Evolutionary conservation across 2,113 vertebrate genomes (phyloP).

Genomic region (Corythornis madagascariensis): DNA sequence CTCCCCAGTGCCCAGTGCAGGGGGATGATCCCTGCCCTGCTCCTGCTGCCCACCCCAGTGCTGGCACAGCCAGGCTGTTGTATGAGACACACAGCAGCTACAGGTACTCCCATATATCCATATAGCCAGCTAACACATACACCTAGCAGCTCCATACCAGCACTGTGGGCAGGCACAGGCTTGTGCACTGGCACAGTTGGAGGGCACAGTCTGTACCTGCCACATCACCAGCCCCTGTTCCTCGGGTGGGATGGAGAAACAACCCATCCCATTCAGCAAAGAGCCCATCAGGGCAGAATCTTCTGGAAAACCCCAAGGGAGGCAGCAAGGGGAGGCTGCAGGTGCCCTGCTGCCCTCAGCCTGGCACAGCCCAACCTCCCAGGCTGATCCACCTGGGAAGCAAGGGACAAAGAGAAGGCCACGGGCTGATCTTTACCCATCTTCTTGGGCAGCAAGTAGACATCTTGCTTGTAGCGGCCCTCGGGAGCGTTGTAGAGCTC

Average conservation of each 20-base stretch:
- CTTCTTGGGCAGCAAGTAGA: slow-evolving; percentile 96
- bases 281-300: neutral
- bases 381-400: rapidly evolving
- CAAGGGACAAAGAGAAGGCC: neutral
- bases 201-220: too few relatives aligned
- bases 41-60: too few relatives aligned
- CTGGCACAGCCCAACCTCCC: neutral
- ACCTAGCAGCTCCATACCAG: too few relatives aligned
- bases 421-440: slow-evolving; percentile 80
- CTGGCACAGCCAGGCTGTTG: too few relatives aligned
- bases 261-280: rapidly evolving
- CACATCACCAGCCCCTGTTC: neutral
- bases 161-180: too few relatives aligned
- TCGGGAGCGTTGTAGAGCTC: slow-evolving; percentile 96
- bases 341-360: neutral
- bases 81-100: too few relatives aligned
- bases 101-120: too few relatives aligned
- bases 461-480: slow-evolving; percentile 95
- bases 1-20: too few relatives aligned
- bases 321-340: neutral
- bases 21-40: too few relatives aligned
- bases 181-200: too few relatives aligned
- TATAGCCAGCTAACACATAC: too few relatives aligned
- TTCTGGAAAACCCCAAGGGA: neutral
- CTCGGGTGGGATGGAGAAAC: neutral